phyloP scores from a whole-genome alignment of 1,140 invertebrate genomes.

The Physella acuta region DNA sequence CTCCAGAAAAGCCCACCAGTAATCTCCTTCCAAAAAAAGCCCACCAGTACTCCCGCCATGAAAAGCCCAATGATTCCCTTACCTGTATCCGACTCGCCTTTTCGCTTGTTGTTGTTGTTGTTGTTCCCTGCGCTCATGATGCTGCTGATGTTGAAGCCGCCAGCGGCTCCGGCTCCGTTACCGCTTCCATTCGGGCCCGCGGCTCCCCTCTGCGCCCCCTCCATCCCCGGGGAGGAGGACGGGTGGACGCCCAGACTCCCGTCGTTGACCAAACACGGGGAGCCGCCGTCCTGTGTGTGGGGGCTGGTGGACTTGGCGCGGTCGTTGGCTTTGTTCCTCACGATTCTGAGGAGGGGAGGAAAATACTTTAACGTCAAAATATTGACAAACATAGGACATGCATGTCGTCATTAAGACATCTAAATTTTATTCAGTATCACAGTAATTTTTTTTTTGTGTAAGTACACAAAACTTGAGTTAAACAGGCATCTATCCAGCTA shows the following conservation, averaged over 20 bases:
- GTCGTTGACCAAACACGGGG: slow-evolving; percentile 10
- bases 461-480: no score
- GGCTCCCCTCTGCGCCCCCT: background rate
- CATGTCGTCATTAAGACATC: no score
- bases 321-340: slow-evolving; percentile 26
- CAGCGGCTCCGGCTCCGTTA: background rate
- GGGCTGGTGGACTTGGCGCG: slow-evolving; percentile 17
- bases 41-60: background rate
- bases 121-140: slow-evolving; percentile 22
- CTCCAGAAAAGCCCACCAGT: no score
- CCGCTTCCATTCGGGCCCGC: background rate
- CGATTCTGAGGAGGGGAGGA: slow-evolving; percentile 9
- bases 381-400: no score
- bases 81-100: slow-evolving; percentile 16
- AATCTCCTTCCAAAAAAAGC: background rate
- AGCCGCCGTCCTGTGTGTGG: slow-evolving; percentile 11
- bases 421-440: no score
- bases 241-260: background rate
- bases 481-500: no score
- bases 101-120: slow-evolving; percentile 20
- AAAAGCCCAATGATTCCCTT: background rate
- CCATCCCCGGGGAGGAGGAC: background rate
- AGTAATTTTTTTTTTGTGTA: no score
- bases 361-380: no score
- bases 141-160: slow-evolving; percentile 25